Percentiles rank a stretch among this genome's conserved stretches.
phyloP scores from a whole-genome alignment of 2,113 vertebrate species.

The Corynorhinus townsendii region DNA sequence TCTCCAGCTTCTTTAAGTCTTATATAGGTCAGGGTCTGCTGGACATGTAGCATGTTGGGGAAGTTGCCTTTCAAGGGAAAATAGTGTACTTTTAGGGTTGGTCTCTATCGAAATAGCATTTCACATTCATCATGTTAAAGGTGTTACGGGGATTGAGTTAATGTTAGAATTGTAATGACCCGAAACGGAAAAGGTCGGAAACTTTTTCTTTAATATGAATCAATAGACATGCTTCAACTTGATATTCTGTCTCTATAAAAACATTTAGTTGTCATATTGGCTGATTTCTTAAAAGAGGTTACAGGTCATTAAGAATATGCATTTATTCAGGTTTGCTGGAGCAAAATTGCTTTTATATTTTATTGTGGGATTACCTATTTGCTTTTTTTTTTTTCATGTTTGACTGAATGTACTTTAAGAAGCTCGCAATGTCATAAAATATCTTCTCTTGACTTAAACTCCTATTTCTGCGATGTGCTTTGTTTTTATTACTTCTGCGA shows the following conservation, averaged over 20 bases:
- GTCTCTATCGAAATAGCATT: background rate
- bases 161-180: background rate
- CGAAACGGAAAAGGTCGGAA: background rate
- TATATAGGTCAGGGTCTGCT: background rate
- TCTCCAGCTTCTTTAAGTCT: background rate
- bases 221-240: background rate
- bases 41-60: background rate
- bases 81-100: background rate
- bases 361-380: constrained; percentile 10
- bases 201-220: background rate
- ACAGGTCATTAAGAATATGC: background rate
- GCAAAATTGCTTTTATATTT: background rate
- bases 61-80: constrained; percentile 37
- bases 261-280: background rate
- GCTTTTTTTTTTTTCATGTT: background rate
- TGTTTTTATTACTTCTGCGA: background rate
- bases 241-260: background rate
- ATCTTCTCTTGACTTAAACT: background rate
- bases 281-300: background rate
- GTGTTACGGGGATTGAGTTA: background rate
- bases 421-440: background rate
- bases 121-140: background rate
- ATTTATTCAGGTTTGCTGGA: background rate
- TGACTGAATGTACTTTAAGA: constrained; percentile 4
- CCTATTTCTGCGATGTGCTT: background rate